Conservation (phyloP, 35 echinoderm and acorn worm species). For the Acanthaster planci region DNA sequence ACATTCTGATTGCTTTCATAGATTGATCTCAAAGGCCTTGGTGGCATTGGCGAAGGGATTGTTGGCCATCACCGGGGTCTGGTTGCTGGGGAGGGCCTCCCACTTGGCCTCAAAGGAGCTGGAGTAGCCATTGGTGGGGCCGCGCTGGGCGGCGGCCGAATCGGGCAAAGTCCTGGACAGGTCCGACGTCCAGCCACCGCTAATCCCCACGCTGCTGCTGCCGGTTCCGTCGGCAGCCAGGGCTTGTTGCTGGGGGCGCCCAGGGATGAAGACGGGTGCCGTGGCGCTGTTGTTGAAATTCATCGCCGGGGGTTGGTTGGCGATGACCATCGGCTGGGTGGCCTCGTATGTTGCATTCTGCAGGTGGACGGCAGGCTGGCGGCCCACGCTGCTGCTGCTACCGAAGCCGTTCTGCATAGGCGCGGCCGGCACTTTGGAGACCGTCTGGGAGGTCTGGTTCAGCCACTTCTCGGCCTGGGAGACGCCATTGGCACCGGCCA, state of each 20-base stretch:
- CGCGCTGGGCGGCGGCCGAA: slow-evolving; percentile 18
- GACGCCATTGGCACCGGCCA: background rate
- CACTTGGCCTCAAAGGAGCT: slow-evolving; percentile 59
- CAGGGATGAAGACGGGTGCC: background rate
- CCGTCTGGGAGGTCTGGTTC: slow-evolving; percentile 49
- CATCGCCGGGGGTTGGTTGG: background rate
- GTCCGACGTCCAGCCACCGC: slow-evolving; percentile 78
- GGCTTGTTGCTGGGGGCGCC: background rate
- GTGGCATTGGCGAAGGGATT: slow-evolving; percentile 89
- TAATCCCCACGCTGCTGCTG: slow-evolving; percentile 44
- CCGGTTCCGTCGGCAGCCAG: background rate
- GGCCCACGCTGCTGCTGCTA: background rate
- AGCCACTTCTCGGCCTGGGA: slow-evolving; percentile 66
- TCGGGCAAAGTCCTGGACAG: slow-evolving; percentile 82
- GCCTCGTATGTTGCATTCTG: slow-evolving; percentile 6
- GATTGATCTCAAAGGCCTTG: slow-evolving; percentile 97
- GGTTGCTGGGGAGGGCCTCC: slow-evolving; percentile 49
- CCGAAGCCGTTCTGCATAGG: slow-evolving; percentile 11
- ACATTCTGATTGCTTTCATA: slow-evolving; percentile 56
- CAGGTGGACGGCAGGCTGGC: background rate
- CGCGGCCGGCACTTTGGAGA: background rate
- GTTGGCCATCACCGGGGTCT: slow-evolving; percentile 9
- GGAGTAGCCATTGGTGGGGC: slow-evolving; percentile 34
- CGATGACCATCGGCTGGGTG: background rate
- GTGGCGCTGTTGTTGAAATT: slow-evolving; percentile 26